These are phyloP conservation scores for Vireo griseus DNA, from an alignment of 2,797 vertebrate species.

Conservation along the genomic window DNA sequence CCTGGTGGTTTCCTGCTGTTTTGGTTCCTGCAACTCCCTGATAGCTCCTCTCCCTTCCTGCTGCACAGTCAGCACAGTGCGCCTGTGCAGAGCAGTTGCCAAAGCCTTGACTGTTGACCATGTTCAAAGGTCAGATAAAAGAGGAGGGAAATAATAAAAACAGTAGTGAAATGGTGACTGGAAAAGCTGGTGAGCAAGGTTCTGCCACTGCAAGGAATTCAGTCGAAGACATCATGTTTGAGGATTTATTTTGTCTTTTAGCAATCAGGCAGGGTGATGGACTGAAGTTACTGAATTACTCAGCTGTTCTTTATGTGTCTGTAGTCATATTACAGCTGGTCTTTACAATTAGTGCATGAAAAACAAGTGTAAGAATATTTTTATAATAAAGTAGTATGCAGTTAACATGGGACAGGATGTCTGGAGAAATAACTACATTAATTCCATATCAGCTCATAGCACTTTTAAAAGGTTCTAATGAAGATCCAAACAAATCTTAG, in stretches of 20 bases:
- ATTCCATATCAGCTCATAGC: background rate
- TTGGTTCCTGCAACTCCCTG: background rate
- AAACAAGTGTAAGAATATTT: background rate
- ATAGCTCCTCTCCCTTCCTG: background rate
- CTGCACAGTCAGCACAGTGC: fast-evolving
- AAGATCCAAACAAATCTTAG: background rate
- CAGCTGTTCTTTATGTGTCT: background rate
- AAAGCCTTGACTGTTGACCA: background rate
- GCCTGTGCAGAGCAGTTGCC: background rate
- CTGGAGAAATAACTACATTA: background rate
- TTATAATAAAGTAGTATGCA: background rate
- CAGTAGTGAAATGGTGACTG: background rate
- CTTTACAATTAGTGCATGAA: background rate
- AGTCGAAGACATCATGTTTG: background rate
- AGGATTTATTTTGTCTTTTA: background rate
- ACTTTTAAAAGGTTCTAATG: background rate
- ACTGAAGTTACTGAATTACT: background rate
- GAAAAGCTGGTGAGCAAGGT: background rate
- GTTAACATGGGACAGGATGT: background rate
- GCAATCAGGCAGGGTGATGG: background rate
- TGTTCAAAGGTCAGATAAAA: background rate
- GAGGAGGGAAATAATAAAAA: background rate
- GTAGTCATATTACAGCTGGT: background rate
- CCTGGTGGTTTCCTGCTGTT: background rate
- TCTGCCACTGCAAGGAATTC: background rate